Base-by-base conservation (phyloP, 35 echinoderm and acorn worm genomes). In the Holothuria glaberrima region DNA sequence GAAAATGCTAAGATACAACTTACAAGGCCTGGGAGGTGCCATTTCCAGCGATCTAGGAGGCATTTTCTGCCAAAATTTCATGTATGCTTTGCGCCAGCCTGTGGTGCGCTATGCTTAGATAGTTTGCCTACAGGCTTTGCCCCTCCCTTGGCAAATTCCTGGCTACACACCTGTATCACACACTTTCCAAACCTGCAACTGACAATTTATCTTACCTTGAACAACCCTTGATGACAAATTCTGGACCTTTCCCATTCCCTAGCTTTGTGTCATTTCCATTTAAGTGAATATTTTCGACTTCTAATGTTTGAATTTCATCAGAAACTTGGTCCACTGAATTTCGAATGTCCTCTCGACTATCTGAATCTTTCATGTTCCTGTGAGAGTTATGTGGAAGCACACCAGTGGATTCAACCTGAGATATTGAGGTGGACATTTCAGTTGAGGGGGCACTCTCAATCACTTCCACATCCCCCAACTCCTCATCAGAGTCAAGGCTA, bases 161-260 rank as follows among this genome's bases (percentile, higher is more conserved):
- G n/a, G n/a, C n/a, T n/a, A n/a, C n/a, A n/a, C n/a, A n/a, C n/a
- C n/a, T n/a, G n/a, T n/a, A n/a, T n/a, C n/a, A n/a, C n/a, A 41
- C 36, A 41, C 36, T 54, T 54, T 54, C 16, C 13, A 54, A 69
- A 69, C 25, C 25, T 29, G 6, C 0, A 69, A 69, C 16, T 12
- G 31, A 69, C 66, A 69, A 9, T 69, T 27, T 30, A 69, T 44
- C 38, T 82, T 64, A 84, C 80, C 80, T 84, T 59, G 80, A 84
- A 61, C 80, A 84, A 12, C 80, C 80, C 34, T 64, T 59, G 14
- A 84, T 36, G 4, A 84, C 80, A 84, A 84, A 84, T 22, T 62
- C 80, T 59, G 80, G 80, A 35, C 59, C 59, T 59, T 21, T 84
- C 9, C 80, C 56, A 30, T 84, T 84, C 9, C 26, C 59, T 27